phyloP scores from a whole-genome alignment of 2,797 vertebrate genomes.

The Lithobates sylvaticus region DNA sequence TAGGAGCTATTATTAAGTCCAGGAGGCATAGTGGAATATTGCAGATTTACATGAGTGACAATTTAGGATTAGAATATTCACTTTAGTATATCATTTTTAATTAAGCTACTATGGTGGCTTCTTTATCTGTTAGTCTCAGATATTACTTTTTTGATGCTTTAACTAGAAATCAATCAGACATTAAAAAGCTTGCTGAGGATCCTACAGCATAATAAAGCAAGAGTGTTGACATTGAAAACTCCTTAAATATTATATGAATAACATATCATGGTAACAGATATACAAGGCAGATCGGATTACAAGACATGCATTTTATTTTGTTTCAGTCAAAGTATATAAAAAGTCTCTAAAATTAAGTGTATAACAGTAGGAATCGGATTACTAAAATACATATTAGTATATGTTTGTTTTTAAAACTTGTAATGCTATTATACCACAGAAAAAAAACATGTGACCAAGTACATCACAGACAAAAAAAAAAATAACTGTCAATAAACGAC shows the following conservation, averaged over 20 bases:
- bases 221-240: slow-evolving; percentile 65
- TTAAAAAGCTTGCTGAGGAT: slow-evolving; percentile 60
- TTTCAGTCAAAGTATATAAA: background rate
- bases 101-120: slow-evolving; percentile 64
- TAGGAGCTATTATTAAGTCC: slow-evolving; percentile 63
- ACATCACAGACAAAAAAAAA: background rate
- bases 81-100: slow-evolving; percentile 65
- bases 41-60: slow-evolving; percentile 55
- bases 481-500: background rate
- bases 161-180: slow-evolving; percentile 59
- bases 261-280: slow-evolving; percentile 67
- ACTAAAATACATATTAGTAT: background rate
- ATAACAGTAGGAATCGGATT: background rate
- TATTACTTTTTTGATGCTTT: slow-evolving; percentile 57
- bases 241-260: slow-evolving; percentile 66
- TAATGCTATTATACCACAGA: background rate
- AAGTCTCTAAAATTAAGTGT: slow-evolving; percentile 9
- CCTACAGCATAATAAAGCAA: slow-evolving; percentile 63
- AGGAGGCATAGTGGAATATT: slow-evolving; percentile 52
- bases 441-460: background rate
- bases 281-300: background rate
- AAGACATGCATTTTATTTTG: background rate
- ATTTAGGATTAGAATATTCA: slow-evolving; percentile 60
- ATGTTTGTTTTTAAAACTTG: background rate
- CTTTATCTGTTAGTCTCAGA: slow-evolving; percentile 52